Conservation (phyloP, 1,140 invertebrate species). For the Sminthurinus signatus region DNA sequence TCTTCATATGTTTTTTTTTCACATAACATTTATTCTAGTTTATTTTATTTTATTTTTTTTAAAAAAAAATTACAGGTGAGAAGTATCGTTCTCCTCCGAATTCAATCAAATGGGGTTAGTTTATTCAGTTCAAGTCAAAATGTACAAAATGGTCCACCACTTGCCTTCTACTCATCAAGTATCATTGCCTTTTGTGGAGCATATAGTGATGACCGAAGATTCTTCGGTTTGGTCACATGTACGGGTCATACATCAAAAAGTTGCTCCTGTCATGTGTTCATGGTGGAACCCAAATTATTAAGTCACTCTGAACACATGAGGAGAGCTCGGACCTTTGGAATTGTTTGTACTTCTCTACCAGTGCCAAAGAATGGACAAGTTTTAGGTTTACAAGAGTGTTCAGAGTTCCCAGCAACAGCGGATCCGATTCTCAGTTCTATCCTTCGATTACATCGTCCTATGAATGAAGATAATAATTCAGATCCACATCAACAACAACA, state of each 20-base stretch:
- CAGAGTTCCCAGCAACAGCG: constrained; percentile 83
- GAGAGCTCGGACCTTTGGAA: constrained; percentile 68
- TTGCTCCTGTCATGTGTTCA: constrained; percentile 92
- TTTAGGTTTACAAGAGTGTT: constrained; percentile 51
- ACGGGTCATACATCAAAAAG: constrained; percentile 47
- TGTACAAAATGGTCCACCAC: constrained; percentile 39
- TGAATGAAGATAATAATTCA: no score
- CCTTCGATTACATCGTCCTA: constrained; percentile 44
- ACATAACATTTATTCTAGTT: background rate
- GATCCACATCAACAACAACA: constrained; percentile 26
- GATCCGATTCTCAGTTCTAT: constrained; percentile 65
- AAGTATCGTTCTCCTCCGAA: constrained; percentile 36
- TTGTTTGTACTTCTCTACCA: constrained; percentile 60
- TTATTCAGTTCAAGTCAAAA: constrained; percentile 38
- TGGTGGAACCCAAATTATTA: constrained; percentile 74
- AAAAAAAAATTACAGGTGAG: no score
- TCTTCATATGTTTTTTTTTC: constrained; percentile 1
- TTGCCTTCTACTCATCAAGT: constrained; percentile 37
- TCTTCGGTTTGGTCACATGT: constrained; percentile 85
- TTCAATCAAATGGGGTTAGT: constrained; percentile 38
- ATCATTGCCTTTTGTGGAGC: constrained; percentile 78
- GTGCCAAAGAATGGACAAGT: constrained; percentile 56
- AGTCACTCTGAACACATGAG: constrained; percentile 64
- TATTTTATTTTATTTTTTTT: constrained; percentile 46
- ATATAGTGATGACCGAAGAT: constrained; percentile 78